Evolutionary conservation across 2,797 vertebrate genomes (phyloP), one percentile per base, ranked within the genome.

Genomic region (Peromyscus aztecus): DNA sequence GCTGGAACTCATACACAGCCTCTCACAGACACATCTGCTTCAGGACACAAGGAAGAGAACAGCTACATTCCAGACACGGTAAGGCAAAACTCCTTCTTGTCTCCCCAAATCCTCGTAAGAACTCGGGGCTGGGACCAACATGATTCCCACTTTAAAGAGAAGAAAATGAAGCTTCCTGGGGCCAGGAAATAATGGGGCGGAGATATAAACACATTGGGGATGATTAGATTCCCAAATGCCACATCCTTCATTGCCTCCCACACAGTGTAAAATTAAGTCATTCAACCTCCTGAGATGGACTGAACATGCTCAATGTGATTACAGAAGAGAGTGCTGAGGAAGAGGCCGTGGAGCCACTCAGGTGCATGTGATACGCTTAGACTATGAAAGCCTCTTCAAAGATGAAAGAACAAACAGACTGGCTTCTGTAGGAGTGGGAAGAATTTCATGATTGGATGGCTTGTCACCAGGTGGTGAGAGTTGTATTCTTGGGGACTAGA

Each of bases 311-410:
- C 88, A 65, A 11, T 19, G 24, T n/a, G n/a, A 55, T 31, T 78
- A 9, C 61, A 75, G 88, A 83, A 71, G 67, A 94, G 21, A 46
- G 59, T 2, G 3, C 69, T 14, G 76, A 89, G 95, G 95, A 94
- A 83, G 71, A 88, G 82, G 71, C 90, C 96, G 88, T 90, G 85
- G 83, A 90, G 76, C 34, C 21, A 16, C 55, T 92, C 63, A 37
- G 59, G 43, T 65, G 27, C 59, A n/a, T 19, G 63, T 46, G 75
- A 40, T 96, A 49, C 84, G 80, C 93, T 94, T 94, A 83, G 88
- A 90, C 80, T 96, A 34, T 63, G 43, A 63, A 94, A 81, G 78
- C 55, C 80, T 80, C 86, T 73, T 90, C 73, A 81, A 81, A 89
- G 67, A 87, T 52, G 80, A 76, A 71, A 95, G 75, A 92, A 73